Percentiles rank a stretch among this genome's conserved stretches.
phyloP scores from a whole-genome alignment of 2,797 vertebrate genomes.

The Paedocypris micromegethes region DNA sequence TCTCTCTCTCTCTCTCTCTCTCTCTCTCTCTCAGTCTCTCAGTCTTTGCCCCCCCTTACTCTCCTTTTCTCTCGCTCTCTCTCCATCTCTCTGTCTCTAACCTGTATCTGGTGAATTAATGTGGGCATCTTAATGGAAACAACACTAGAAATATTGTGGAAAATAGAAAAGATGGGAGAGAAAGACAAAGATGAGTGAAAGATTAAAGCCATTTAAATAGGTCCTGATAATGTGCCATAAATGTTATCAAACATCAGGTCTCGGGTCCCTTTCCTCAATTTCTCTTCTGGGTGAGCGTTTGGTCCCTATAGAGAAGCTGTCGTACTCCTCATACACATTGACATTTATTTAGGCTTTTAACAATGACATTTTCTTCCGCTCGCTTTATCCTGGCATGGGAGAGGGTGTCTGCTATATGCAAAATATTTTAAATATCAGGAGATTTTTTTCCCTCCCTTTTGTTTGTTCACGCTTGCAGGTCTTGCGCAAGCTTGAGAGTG shows the following conservation, averaged over 20 bases:
- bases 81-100: constrained; percentile 36
- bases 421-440: constrained; percentile 73
- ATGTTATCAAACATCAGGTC: constrained; percentile 68
- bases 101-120: constrained; percentile 75
- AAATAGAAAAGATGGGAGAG: constrained; percentile 32
- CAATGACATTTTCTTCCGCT: constrained; percentile 64
- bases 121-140: constrained; percentile 63
- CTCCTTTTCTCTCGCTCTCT: constrained; percentile 14
- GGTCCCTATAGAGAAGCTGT: constrained; percentile 80
- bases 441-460: constrained; percentile 54
- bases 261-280: constrained; percentile 52
- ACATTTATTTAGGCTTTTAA: constrained; percentile 93
- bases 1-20: constrained; percentile 23
- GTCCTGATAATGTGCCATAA: constrained; percentile 49
- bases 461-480: constrained; percentile 34
- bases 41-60: constrained; percentile 27
- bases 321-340: constrained; percentile 76
- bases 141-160: constrained; percentile 35
- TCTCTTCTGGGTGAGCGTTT: constrained; percentile 24
- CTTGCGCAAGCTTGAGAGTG: not conserved
- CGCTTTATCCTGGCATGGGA: constrained; percentile 59
- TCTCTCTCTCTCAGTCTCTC: constrained; percentile 37
- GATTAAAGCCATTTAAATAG: constrained; percentile 66
- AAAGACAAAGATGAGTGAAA: constrained; percentile 43
- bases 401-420: constrained; percentile 64